These are phyloP conservation scores for Mungos mungo DNA, from an alignment of 2,113 vertebrate genomes.

Conservation along the genomic window DNA sequence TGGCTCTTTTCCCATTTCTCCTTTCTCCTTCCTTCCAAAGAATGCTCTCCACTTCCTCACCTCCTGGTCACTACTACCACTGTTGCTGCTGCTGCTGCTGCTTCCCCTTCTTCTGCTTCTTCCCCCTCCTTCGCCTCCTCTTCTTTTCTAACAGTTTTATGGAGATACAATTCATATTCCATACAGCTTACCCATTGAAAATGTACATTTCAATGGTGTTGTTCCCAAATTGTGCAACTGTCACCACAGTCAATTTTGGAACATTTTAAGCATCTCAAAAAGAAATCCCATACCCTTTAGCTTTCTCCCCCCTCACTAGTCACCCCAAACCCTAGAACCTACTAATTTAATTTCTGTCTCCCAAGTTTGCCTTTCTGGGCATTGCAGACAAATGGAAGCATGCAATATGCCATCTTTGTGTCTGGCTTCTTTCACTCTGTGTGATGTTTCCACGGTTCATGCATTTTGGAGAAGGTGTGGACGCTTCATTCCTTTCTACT, in stretches of 20 bases:
- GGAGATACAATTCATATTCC: neutral
- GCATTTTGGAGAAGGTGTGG: neutral
- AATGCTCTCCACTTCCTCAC: neutral
- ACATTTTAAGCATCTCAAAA: neutral
- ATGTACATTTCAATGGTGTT: neutral
- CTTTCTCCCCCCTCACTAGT: neutral
- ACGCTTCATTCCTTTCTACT: neutral
- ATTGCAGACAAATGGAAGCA: neutral
- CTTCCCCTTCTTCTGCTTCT: no score
- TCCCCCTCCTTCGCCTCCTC: neutral
- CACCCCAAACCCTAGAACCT: neutral
- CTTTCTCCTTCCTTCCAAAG: neutral
- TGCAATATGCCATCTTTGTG: fast-evolving
- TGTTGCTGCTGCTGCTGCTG: no score
- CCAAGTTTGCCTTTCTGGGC: neutral
- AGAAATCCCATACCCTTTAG: neutral
- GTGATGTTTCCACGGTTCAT: neutral
- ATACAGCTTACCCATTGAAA: neutral
- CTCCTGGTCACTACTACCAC: neutral
- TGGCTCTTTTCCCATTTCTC: neutral
- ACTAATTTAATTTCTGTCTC: neutral
- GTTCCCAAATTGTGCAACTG: neutral
- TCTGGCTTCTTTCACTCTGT: neutral
- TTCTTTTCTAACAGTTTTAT: neutral
- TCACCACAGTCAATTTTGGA: neutral